Evolutionary conservation across 1,140 invertebrate genomes (phyloP).

Genomic region (Odontomachus brunneus): DNA sequence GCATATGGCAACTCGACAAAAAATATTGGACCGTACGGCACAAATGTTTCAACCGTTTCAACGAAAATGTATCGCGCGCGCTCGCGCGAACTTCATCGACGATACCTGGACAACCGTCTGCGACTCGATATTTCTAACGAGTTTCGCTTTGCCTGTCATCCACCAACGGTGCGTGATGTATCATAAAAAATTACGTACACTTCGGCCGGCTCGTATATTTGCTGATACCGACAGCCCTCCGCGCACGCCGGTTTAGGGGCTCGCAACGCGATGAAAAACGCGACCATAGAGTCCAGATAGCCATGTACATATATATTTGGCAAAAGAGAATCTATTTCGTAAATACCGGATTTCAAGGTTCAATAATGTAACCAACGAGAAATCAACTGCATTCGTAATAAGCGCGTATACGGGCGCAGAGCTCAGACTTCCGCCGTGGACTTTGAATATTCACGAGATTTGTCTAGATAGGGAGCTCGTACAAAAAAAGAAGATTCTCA

Average conservation of each 20-base stretch:
- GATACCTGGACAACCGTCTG: constrained; percentile 39
- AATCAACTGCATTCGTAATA: constrained; percentile 45
- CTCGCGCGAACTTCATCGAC: constrained; percentile 31
- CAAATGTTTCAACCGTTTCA: constrained; percentile 12
- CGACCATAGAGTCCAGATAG: constrained; percentile 49
- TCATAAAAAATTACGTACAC: constrained; percentile 63
- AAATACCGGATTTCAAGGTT: constrained; percentile 50
- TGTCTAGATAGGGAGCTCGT: neutral
- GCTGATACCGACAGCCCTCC: constrained; percentile 52
- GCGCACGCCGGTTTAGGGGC: constrained; percentile 13
- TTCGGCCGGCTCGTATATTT: constrained; percentile 57
- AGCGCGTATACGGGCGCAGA: neutral
- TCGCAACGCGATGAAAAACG: constrained; percentile 51
- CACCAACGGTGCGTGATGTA: constrained; percentile 61
- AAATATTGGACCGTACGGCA: neutral
- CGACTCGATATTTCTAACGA: constrained; percentile 61
- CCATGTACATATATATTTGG: constrained; percentile 34
- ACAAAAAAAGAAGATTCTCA: neutral
- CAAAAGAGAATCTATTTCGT: constrained; percentile 56
- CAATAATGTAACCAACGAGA: constrained; percentile 44
- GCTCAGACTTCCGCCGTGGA: neutral
- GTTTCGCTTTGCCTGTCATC: constrained; percentile 56
- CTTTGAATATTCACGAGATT: constrained; percentile 13
- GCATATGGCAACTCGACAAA: neutral
- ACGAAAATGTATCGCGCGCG: constrained; percentile 8